A percentile compares a stretch with the other conserved stretches of the same genome.
Evolutionary conservation across 2,113 vertebrate species (phyloP).

Genomic region (Archilochus colubris): DNA sequence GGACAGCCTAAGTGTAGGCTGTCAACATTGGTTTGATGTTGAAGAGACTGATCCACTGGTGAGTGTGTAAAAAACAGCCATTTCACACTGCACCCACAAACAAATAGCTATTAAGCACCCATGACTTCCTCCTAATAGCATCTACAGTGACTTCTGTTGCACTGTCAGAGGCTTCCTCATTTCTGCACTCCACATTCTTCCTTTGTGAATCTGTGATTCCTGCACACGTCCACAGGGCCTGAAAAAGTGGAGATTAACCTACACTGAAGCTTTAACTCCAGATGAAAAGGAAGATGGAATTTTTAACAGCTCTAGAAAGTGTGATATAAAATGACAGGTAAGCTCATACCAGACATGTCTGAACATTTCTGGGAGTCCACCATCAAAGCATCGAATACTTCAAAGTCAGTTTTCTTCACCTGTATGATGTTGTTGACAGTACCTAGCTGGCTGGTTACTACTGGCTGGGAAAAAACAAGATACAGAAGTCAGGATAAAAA

Average conservation of each 20-base stretch:
- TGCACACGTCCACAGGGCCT: neutral
- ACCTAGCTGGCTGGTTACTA: conserved; percentile 90
- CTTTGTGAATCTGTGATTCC: neutral
- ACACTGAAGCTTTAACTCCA: neutral
- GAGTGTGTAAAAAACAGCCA: neutral
- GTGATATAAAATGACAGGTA: neutral
- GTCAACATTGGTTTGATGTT: rapidly evolving
- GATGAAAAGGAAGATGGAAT: neutral
- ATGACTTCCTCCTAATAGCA: neutral
- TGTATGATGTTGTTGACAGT: conserved; percentile 94
- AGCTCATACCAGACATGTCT: conserved; percentile 88
- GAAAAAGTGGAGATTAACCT: neutral
- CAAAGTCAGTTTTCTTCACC: conserved; percentile 95
- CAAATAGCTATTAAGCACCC: neutral
- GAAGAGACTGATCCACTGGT: neutral
- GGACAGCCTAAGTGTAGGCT: neutral
- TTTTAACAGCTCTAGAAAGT: neutral
- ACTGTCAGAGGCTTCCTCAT: neutral
- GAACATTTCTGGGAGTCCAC: conserved; percentile 92
- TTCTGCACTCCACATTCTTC: neutral
- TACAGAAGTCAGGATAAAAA: conserved; percentile 10
- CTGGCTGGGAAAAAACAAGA: conserved; percentile 79
- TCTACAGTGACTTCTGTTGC: neutral
- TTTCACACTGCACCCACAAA: neutral
- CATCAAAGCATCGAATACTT: conserved; percentile 96